Percentiles rank a stretch among this genome's conserved stretches.
These are phyloP conservation scores for Poecile montanus DNA, from an alignment of 2,797 vertebrate genomes.

Conservation along the genomic window DNA sequence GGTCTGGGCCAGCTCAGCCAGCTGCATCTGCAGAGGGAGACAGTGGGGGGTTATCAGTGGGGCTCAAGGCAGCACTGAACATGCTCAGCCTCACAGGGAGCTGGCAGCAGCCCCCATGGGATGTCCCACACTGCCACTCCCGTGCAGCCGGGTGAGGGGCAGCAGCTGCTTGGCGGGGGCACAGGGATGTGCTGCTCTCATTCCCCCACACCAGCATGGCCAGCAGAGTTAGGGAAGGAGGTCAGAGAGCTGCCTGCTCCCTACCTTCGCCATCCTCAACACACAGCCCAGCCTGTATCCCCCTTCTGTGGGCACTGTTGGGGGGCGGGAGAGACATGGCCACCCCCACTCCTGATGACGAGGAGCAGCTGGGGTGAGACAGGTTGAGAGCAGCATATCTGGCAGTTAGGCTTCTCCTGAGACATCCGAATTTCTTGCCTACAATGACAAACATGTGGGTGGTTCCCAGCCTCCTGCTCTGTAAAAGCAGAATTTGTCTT, in stretches of 20 bases:
- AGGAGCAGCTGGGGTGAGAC: not conserved
- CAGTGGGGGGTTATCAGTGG: not conserved
- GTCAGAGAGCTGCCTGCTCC: not conserved
- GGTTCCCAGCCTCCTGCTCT: slow-evolving; percentile 18
- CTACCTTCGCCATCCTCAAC: not conserved
- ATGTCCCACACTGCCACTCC: not conserved
- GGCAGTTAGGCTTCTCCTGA: not conserved
- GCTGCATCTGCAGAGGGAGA: not conserved
- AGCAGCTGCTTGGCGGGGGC: not conserved
- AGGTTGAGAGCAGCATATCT: not conserved
- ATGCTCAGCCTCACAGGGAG: not conserved
- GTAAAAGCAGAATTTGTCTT: slow-evolving; percentile 29
- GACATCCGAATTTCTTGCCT: not conserved
- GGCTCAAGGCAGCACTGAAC: not conserved
- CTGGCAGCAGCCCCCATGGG: fast-evolving
- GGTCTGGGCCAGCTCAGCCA: not conserved
- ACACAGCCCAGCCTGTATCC: not conserved
- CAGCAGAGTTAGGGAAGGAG: not conserved
- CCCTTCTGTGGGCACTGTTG: fast-evolving
- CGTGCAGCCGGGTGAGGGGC: fast-evolving
- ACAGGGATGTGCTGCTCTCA: not conserved
- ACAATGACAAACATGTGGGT: slow-evolving; percentile 23
- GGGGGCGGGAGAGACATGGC: not conserved
- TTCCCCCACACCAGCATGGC: not conserved
- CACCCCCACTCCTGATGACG: not conserved